Conservation (phyloP, 2,113 vertebrate species). For the Pteronura brasiliensis region DNA sequence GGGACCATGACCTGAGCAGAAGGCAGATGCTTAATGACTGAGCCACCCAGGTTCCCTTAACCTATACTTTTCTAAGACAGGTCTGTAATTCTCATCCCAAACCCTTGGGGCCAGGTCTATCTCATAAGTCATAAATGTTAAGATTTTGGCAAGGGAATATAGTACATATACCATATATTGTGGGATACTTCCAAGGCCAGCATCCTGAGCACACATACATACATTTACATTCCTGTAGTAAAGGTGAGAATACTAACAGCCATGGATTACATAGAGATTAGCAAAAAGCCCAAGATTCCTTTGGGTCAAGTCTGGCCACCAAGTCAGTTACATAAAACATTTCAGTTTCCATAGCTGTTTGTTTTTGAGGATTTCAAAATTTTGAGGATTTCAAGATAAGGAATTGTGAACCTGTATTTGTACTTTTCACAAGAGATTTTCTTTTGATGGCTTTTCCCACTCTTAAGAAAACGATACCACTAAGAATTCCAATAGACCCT, state of each 20-base stretch:
- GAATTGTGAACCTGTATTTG: neutral
- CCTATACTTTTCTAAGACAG: neutral
- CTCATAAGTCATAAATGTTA: neutral
- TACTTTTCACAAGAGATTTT: neutral
- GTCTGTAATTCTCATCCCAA: neutral
- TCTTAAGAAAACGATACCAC: neutral
- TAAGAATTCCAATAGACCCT: neutral
- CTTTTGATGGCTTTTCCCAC: neutral
- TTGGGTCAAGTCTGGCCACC: neutral
- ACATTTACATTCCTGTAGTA: neutral
- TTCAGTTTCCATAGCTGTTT: neutral
- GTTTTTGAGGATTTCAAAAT: neutral
- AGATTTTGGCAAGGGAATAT: neutral
- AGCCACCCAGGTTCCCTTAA: neutral
- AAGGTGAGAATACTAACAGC: neutral
- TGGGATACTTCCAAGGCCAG: neutral
- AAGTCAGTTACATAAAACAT: neutral
- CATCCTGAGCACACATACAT: neutral
- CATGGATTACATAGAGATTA: neutral
- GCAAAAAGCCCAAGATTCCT: neutral
- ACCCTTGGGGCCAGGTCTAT: neutral
- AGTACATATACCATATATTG: fast-evolving
- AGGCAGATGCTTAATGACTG: too few relatives aligned
- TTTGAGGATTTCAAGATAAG: neutral
- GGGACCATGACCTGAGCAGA: too few relatives aligned